Base-by-base conservation (phyloP, 2,888 invertebrate species). In the Frankliniella fusca region DNA sequence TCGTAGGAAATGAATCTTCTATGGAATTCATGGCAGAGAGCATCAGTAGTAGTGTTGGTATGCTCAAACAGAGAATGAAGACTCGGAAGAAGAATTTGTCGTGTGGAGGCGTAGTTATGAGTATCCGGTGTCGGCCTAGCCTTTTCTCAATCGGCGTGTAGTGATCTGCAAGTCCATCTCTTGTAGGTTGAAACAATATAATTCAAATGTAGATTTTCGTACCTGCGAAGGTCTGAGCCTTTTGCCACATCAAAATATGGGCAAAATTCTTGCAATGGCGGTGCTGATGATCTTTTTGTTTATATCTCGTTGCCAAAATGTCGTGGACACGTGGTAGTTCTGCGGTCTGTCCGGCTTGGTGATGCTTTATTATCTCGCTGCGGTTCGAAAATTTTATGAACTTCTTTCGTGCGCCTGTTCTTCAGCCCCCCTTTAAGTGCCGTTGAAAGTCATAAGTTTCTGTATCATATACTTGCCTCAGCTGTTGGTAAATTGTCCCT, bases 61-160 rank as follows among this genome's bases (percentile, higher is more conserved):
- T 20, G 0, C 15, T 54, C 18, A 20, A 9, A 15, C 20, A 9
- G 23, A 23, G 0, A 12, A 76, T 11, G 70, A 76, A 27, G 27
- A 76, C 23, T 11, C 27, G 27, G n/a, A 23, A 10, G 70, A 76
- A 76, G 70, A 76, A 76, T 1, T 61, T 61, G 11, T 15, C 61
- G n/a, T 18, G 70, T 76, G 5, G 2, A 27, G 23, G 27, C 23
- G 27, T 38, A 9, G 23, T 0, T 76, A 23, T 76, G 23, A 76
- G 27, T 27, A 27, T 76, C 70, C 70, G 70, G 70, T 76, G 70
- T 27, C 70, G 27, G 27, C 70, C 70, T 76, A 76, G 70, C 70
- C 70, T 76, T 76, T 76, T 76, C 70, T 23, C 70, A 76, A 27
- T 76, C 70, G 70, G 70, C 70, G 70, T 76, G 70, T 76, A 76